Evolutionary conservation across 2,113 vertebrate species (phyloP).

Genomic region (Bombycilla garrulus): DNA sequence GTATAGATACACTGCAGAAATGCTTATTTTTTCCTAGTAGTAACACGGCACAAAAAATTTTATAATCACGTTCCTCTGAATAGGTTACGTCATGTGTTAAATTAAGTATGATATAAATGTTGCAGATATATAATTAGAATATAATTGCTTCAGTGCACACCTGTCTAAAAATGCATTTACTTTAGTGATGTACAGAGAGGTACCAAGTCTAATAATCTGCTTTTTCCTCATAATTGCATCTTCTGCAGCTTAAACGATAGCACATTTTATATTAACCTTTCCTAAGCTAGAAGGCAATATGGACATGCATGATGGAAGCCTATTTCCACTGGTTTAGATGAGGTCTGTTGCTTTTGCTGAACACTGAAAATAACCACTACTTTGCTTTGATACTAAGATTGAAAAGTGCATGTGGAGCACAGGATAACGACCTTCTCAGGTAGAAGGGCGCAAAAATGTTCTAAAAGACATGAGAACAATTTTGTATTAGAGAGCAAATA

Average conservation of each 20-base stretch:
- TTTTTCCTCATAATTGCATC: conserved; percentile 50
- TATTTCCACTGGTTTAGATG: neutral
- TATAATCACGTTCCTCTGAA: neutral
- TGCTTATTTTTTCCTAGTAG: neutral
- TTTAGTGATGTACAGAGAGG: conserved; percentile 30
- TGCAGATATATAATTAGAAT: conserved; percentile 57
- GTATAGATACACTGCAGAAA: neutral
- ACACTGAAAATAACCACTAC: neutral
- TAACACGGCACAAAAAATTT: neutral
- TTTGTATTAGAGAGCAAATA: neutral
- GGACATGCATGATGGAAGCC: conserved; percentile 24
- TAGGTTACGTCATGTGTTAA: neutral
- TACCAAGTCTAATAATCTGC: conserved; percentile 53
- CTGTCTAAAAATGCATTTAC: conserved; percentile 33
- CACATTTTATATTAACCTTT: conserved; percentile 51
- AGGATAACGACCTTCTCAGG: neutral
- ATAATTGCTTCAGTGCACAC: conserved; percentile 55
- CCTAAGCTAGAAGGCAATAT: conserved; percentile 25
- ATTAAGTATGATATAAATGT: conserved; percentile 32
- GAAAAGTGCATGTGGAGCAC: neutral
- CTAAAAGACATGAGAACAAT: neutral
- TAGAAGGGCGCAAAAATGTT: neutral
- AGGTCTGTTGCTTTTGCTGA: neutral
- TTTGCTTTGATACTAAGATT: neutral
- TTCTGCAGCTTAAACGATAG: neutral